phyloP scores from a whole-genome alignment of 2,797 vertebrate species.

The Sciurus vulgaris region DNA sequence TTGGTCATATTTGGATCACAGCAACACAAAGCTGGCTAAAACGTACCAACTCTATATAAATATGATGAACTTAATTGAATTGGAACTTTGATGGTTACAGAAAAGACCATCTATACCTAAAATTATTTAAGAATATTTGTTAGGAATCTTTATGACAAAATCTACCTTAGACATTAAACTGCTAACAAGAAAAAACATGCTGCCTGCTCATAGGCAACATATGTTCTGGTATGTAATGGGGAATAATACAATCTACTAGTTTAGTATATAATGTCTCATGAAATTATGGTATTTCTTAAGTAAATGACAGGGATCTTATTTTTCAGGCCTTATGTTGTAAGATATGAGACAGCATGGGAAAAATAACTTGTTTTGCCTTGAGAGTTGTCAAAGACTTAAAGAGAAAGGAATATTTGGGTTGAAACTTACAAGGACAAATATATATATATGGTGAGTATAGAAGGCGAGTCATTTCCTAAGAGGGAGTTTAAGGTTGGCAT shows the following conservation, averaged over 20 bases:
- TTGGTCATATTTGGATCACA: too few species aligned
- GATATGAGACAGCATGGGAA: not conserved
- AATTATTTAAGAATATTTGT: constrained; percentile 2
- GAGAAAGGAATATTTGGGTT: not conserved
- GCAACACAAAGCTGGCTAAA: too few species aligned
- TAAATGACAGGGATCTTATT: not conserved
- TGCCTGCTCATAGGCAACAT: not conserved
- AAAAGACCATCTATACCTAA: not conserved
- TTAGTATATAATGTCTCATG: not conserved
- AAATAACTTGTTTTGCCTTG: not conserved
- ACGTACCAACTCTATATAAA: not conserved
- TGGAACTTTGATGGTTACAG: not conserved
- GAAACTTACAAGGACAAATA: not conserved
- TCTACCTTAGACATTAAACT: not conserved
- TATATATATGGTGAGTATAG: not conserved
- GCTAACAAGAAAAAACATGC: not conserved
- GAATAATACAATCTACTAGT: not conserved
- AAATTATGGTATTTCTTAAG: not conserved
- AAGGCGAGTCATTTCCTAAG: constrained; percentile 18
- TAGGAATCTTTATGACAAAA: not conserved
- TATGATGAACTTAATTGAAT: not conserved
- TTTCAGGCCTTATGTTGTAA: not conserved
- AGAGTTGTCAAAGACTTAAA: not conserved
- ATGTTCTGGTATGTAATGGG: not conserved
- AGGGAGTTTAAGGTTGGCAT: not conserved